These are phyloP conservation scores for Meriones psammophilus DNA, from an alignment of 2,797 vertebrate species.

Conservation along the genomic window DNA sequence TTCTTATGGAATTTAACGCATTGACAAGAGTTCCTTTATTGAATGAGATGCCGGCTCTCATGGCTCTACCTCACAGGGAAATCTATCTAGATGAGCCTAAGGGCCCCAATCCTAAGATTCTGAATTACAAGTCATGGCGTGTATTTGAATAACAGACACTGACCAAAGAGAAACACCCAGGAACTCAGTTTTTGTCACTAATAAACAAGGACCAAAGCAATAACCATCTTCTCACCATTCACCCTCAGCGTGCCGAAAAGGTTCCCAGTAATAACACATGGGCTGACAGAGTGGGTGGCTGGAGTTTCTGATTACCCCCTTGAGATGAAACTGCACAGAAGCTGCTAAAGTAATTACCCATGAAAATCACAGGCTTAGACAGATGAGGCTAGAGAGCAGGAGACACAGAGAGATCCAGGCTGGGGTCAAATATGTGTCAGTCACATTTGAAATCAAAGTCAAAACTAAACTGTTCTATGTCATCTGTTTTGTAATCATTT, in stretches of 20 bases:
- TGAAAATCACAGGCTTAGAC: conserved; percentile 54
- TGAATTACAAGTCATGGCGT: neutral
- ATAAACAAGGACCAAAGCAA: conserved; percentile 57
- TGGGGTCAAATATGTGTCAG: neutral
- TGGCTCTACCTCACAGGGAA: neutral
- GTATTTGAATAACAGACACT: neutral
- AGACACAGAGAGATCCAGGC: neutral
- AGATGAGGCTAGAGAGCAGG: neutral
- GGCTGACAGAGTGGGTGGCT: neutral
- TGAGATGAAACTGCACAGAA: neutral
- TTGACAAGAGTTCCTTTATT: neutral
- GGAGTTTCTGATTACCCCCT: conserved; percentile 46
- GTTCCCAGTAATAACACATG: neutral
- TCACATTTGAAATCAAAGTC: conserved; percentile 1
- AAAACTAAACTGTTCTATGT: neutral
- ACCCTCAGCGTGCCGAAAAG: neutral
- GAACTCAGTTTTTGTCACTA: conserved; percentile 22
- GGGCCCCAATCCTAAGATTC: neutral
- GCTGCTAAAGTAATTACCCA: neutral
- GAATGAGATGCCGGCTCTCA: neutral
- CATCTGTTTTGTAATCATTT: neutral
- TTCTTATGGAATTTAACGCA: conserved; percentile 19
- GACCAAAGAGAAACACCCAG: neutral
- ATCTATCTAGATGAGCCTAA: neutral
- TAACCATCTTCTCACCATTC: neutral